Base-by-base conservation (phyloP, 2,888 invertebrate species). In the Horisme vitalbata region DNA sequence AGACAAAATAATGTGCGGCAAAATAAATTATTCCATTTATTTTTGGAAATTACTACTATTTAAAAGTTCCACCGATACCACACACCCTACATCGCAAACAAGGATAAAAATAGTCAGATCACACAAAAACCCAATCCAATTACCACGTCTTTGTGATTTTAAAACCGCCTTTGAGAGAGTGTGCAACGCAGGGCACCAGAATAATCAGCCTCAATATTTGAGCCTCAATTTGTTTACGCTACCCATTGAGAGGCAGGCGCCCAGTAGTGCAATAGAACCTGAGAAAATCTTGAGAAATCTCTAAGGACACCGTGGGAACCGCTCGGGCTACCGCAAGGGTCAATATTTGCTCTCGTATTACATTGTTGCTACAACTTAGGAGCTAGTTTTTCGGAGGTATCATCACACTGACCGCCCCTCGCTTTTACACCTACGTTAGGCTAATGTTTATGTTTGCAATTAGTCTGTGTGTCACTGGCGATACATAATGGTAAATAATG, bases 401-500 rank as follows among this genome's bases (percentile, higher is more conserved):
- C 52, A 57, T 77, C 79, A 81, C 79, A 83, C 62, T 64, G 69
- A 65, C 69, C 71, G 73, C 71, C 75, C 75, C 69, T 70, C 68
- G 74, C 79, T 84, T 82, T 82, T 80, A 85, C 89, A 87, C 89
- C 87, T 84, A 86, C 87, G 80, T 75, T 59, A 60, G 69, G 62
- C 60, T 66, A 58, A 59, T 83, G 81, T 89, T 83, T 86, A 79
- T 65, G 69, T 82, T 85, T 79, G 78, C 81, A 80, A 86, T 88
- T 89, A 88, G 82, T 75, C 62, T 65, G 75, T 72, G 75, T 86
- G 87, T 86, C 86, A 66, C 75, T 77, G 82, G 79, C 81, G 84
- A 85, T 85, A 83, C 79, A 84, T 86, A 83, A 87, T 88, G 82
- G 85, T 88, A 87, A 84, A 88, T 89, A 87, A 87, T 85, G 83